Conservation (phyloP, 2,113 vertebrate species). For the Patagioenas fasciata region DNA sequence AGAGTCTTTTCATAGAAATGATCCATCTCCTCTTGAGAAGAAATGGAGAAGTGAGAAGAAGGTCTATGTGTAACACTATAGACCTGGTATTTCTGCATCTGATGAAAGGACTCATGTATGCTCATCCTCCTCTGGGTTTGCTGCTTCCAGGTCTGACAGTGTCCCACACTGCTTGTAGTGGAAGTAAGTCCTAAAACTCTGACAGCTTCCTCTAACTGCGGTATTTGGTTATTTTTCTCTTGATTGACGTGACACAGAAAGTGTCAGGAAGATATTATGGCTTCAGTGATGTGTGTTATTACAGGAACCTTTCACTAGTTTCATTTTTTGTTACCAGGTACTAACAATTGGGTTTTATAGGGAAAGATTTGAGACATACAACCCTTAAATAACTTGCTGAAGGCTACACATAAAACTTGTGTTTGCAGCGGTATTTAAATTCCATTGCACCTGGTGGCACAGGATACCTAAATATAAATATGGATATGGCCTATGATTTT, state of each 20-base stretch:
- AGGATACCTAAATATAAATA: neutral
- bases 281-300: neutral
- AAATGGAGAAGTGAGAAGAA: neutral
- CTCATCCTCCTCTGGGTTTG: rapidly evolving
- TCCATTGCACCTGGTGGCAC: neutral
- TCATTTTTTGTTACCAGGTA: neutral
- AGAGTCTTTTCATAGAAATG: neutral
- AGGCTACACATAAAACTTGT: neutral
- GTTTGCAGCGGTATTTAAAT: neutral
- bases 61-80: neutral
- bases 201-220: neutral
- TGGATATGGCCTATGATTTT: neutral
- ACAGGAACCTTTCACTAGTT: neutral
- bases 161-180: neutral
- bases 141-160: neutral
- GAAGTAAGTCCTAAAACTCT: neutral
- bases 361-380: neutral
- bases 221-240: neutral
- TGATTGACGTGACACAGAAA: neutral
- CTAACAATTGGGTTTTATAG: neutral
- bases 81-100: neutral
- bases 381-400: neutral
- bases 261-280: neutral
- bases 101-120: neutral
- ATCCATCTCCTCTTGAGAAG: neutral